Evolutionary conservation across 2,888 invertebrate species (phyloP).

Genomic region (Lasioglossum morio): DNA sequence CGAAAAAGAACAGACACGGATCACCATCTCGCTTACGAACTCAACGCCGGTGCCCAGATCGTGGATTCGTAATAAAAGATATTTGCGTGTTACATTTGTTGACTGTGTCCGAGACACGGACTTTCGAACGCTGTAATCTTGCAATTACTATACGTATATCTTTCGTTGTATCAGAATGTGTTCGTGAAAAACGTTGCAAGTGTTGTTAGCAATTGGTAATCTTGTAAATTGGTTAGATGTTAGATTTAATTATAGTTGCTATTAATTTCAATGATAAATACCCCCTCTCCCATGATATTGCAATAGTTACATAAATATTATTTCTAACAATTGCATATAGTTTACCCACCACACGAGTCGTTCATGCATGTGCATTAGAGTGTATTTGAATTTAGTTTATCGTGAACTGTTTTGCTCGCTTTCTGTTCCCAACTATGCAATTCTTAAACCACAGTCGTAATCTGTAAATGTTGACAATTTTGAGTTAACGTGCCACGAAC

Average conservation of each 20-base stretch:
- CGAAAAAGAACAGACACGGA: conserved; percentile 15
- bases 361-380: background rate
- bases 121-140: conserved; percentile 35
- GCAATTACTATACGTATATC: conserved; percentile 7
- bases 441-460: background rate
- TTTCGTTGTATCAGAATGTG: background rate
- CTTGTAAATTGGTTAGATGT: background rate
- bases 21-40: conserved; percentile 2
- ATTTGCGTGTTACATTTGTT: conserved; percentile 3
- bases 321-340: background rate
- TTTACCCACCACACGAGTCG: background rate
- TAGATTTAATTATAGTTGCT: background rate
- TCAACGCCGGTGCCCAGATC: background rate
- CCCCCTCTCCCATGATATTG: background rate
- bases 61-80: background rate
- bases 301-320: background rate
- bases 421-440: background rate
- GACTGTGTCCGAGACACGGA: conserved; percentile 6
- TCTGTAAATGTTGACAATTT: background rate
- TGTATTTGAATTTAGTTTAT: background rate
- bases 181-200: background rate
- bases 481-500: background rate
- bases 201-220: background rate
- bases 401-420: background rate
- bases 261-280: conserved; percentile 1